Base-by-base conservation (phyloP, 2,888 invertebrate species). In the Myathropa florea region DNA sequence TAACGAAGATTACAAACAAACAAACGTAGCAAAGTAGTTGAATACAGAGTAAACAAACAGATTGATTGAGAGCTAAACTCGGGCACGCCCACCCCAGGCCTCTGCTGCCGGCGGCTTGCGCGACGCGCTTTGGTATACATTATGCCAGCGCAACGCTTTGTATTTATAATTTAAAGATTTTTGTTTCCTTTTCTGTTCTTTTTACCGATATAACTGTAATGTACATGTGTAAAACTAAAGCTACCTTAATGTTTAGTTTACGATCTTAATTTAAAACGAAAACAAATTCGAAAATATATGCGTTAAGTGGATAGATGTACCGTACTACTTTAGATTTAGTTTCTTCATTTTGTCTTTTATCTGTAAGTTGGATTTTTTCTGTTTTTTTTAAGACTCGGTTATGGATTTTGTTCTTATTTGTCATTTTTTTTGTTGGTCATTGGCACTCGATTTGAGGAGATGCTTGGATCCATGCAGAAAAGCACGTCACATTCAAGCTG, bases 221-320 rank as follows among this genome's bases (percentile, higher is more conserved):
- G 67, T 81, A 68, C 23, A 78, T 78, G 60, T 82, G 68, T 85
- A 76, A 72, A 85, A 78, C 85, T 81, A 85, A 73, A 85, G 81
- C 82, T 85, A 81, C 85, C 81, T 81, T 77, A 81, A 77, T 73
- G 77, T 72, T 81, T 72, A 85, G 81, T 85, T 85, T 68, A 81
- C 71, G 57, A 14, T 55, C 67, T 72, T 70, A 77, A 85, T 46
- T 71, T 53, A 63, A 76, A 46, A 46, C 7, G 9, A 46, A 39
- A n/a, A 46, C 14, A 14, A 60, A 63, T 36, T 65, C 57, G 71
- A 57, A 63, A 67, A 73, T 59, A 46, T 84, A 84, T 61, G 65
- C 84, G 77, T 68, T 81, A 77, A 85, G 84, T 72, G 46, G 30
- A 64, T 81, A 85, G 80, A 59, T 71, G 71, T 68, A 77, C 23